Percentiles rank a stretch among this genome's conserved stretches.
phyloP scores from a whole-genome alignment of 2,888 invertebrate genomes.

The Pandemis cinnamomeana region DNA sequence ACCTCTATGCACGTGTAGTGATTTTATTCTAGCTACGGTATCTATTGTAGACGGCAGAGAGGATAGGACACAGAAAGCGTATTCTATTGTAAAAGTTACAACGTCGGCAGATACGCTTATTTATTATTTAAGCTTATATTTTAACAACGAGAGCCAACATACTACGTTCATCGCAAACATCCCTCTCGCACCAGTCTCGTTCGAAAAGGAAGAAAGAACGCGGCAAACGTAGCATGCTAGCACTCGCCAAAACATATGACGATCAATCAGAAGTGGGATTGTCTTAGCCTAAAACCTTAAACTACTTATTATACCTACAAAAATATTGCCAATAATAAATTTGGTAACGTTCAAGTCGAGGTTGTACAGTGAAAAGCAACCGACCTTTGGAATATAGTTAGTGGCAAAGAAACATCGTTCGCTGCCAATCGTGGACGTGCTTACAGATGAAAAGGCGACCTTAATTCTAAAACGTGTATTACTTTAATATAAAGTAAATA shows the following conservation, averaged over 20 bases:
- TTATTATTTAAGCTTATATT: slow-evolving; percentile 10
- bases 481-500: slow-evolving; percentile 76
- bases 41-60: slow-evolving; percentile 45
- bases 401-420: slow-evolving; percentile 61
- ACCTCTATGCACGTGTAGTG: slow-evolving; percentile 37
- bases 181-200: background rate
- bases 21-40: slow-evolving; percentile 36
- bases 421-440: slow-evolving; percentile 73
- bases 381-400: slow-evolving; percentile 15
- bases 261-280: slow-evolving; percentile 36
- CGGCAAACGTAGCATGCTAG: background rate
- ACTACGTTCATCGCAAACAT: background rate
- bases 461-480: slow-evolving; percentile 63
- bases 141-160: slow-evolving; percentile 1
- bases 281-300: slow-evolving; percentile 32
- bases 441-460: slow-evolving; percentile 64
- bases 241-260: slow-evolving; percentile 6
- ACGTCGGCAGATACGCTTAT: slow-evolving; percentile 23
- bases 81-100: slow-evolving; percentile 33
- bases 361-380: slow-evolving; percentile 9
- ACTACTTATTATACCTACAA: slow-evolving; percentile 37
- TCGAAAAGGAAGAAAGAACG: background rate
- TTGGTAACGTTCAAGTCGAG: slow-evolving; percentile 54
- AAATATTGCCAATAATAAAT: slow-evolving; percentile 43
- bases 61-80: slow-evolving; percentile 39